phyloP scores from a whole-genome alignment of 2,113 vertebrate species.

The Petaurus breviceps region DNA sequence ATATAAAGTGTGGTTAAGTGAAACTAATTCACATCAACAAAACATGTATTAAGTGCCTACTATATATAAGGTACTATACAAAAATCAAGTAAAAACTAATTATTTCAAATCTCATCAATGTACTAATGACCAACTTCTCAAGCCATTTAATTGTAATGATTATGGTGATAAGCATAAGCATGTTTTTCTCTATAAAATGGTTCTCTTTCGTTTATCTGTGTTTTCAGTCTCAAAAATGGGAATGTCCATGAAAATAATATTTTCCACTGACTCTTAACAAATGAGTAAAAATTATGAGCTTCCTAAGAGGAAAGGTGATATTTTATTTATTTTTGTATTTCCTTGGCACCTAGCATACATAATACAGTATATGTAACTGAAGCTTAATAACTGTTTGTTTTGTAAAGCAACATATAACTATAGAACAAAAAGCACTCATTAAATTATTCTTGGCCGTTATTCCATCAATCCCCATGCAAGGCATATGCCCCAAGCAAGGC shows the following conservation, averaged over 20 bases:
- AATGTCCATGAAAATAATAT: conserved; percentile 68
- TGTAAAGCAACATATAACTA: not conserved
- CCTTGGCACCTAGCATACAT: not conserved
- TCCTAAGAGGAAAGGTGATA: not conserved
- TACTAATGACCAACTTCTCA: conserved; percentile 75
- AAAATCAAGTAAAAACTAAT: conserved; percentile 77
- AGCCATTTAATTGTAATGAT: conserved; percentile 80
- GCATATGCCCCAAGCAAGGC: not conserved
- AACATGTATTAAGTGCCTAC: not conserved
- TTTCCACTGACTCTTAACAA: conserved; percentile 67
- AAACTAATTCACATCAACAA: not conserved
- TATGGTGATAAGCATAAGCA: conserved; percentile 71
- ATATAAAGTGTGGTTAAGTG: conserved; percentile 71
- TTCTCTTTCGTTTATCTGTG: conserved; percentile 11
- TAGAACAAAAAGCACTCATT: not conserved
- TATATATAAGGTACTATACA: not conserved
- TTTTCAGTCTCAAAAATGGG: conserved; percentile 72
- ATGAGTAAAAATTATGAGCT: conserved; percentile 43
- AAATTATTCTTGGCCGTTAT: not conserved
- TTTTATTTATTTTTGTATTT: not conserved
- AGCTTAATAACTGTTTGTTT: not conserved
- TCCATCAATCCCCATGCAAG: not conserved
- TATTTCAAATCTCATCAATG: conserved; percentile 79
- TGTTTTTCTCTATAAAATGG: conserved; percentile 69
- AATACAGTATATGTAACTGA: not conserved